These are phyloP conservation scores for Bufotes viridis DNA, from an alignment of 2,797 vertebrate genomes.

Conservation along the genomic window DNA sequence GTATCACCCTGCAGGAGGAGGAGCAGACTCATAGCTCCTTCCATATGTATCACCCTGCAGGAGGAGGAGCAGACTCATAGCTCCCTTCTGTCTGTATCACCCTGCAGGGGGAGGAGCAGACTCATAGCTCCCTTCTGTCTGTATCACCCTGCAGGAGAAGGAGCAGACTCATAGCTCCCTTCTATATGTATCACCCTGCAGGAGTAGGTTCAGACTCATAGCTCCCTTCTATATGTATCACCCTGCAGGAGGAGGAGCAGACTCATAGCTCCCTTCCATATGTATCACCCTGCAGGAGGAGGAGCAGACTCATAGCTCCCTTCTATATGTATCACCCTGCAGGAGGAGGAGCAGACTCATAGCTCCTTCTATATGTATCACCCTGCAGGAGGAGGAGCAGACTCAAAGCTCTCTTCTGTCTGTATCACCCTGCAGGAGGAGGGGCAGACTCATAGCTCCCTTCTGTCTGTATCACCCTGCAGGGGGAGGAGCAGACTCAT, in stretches of 20 bases:
- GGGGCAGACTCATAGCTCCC: conserved; percentile 16
- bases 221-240: background rate
- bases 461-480: background rate
- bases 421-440: conserved; percentile 24
- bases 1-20: conserved; percentile 18
- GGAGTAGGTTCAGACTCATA: background rate
- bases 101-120: background rate
- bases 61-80: conserved; percentile 4
- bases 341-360: background rate
- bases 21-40: background rate
- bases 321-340: background rate
- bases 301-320: conserved; percentile 26
- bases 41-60: background rate
- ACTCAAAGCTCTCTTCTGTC: background rate
- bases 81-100: background rate
- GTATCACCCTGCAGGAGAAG: conserved; percentile 17
- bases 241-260: conserved; percentile 1
- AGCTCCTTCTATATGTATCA: conserved; percentile 1
- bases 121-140: conserved; percentile 8
- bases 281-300: conserved; percentile 28
- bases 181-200: conserved; percentile 6
- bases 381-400: conserved; percentile 3
- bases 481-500: conserved; percentile 11
- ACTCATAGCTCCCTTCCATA: background rate
- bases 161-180: conserved; percentile 12